These are phyloP conservation scores for Chalcosyrphus nemorum DNA, from an alignment of 2,888 invertebrate genomes.

Conservation along the genomic window DNA sequence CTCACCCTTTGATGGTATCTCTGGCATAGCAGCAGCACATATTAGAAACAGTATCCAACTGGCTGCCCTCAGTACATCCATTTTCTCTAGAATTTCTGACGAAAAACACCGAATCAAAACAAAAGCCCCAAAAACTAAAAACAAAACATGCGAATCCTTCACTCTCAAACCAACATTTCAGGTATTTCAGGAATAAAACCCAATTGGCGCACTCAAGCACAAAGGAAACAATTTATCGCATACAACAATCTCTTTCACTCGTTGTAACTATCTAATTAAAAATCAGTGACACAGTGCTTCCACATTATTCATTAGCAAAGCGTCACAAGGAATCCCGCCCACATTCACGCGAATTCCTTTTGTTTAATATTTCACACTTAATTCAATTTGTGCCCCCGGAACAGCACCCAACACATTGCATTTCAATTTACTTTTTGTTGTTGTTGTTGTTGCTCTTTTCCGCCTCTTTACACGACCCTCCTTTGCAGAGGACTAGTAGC, in stretches of 20 bases:
- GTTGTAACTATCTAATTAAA: slow-evolving; percentile 32
- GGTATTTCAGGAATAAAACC: too few species aligned
- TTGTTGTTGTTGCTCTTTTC: neutral
- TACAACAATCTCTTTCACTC: slow-evolving; percentile 8
- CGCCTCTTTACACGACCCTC: neutral
- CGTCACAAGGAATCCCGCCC: slow-evolving; percentile 1
- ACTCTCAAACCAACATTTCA: slow-evolving; percentile 9
- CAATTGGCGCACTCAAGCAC: neutral
- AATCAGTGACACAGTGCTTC: slow-evolving; percentile 37
- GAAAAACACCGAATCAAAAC: neutral
- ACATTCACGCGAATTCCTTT: slow-evolving; percentile 33
- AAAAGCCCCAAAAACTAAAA: slow-evolving; percentile 12
- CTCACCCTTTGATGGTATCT: slow-evolving; percentile 81
- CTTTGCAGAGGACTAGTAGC: neutral
- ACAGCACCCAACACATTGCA: slow-evolving; percentile 63
- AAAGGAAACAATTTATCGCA: neutral
- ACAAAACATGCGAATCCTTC: neutral
- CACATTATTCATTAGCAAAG: slow-evolving; percentile 23
- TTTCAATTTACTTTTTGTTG: slow-evolving; percentile 47
- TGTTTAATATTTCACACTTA: slow-evolving; percentile 68
- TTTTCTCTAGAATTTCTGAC: slow-evolving; percentile 54
- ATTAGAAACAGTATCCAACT: slow-evolving; percentile 77
- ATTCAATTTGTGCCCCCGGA: slow-evolving; percentile 66
- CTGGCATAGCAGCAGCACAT: slow-evolving; percentile 77
- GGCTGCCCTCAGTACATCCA: slow-evolving; percentile 74